Base-by-base conservation (phyloP, 2,113 vertebrate genomes). In the Epinephelus moara region DNA sequence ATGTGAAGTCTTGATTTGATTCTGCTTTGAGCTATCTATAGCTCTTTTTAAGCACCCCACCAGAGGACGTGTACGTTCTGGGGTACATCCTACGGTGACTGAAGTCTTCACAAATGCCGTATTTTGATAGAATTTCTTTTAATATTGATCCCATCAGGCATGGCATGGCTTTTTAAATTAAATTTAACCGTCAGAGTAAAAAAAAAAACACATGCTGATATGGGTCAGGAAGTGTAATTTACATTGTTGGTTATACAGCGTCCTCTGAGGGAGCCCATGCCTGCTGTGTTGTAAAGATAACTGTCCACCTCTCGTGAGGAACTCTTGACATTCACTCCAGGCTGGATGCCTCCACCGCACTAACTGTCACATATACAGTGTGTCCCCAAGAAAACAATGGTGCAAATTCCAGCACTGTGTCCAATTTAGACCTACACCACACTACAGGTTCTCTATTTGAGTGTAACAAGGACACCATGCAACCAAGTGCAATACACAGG, bases 1-100 rank as follows among this genome's bases (percentile, higher is more conserved):
- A 90, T 89, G 88, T 88, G 85, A 91, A 86, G 85, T 90, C 87
- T 91, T 92, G 85, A 90, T 91, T 91, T 87, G 85, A 84, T 81
- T 93, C 80, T 64, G 74, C 89, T 93, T 90, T 91, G 88, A 91
- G 90, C 87, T 90, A 93, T 91, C 84, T 91, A 89, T 93, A 91
- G 86, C 85, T 80, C 78, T 78, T 82, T 90, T 91, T 85, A 86
- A 81, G 81, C 86, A 67, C 78, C 50, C 59, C 87, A 85, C 82
- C 60, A 70, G 83, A 85, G 83, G 78, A 84, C 82, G 77, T 75
- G 76, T 69, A 73, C 21, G 40, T 84, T 91, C 86, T 79, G 56
- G 78, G 84, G 75, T 87, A 60, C 84, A 75, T 77, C 76, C 81
- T 75, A 27, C 9, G 25, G 55, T 81, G 78, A 85, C 61, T 89